A percentile compares a stretch with the other conserved stretches of the same genome.
phyloP scores from a whole-genome alignment of 1,140 invertebrate species.

The Neotoxoptera formosana region DNA sequence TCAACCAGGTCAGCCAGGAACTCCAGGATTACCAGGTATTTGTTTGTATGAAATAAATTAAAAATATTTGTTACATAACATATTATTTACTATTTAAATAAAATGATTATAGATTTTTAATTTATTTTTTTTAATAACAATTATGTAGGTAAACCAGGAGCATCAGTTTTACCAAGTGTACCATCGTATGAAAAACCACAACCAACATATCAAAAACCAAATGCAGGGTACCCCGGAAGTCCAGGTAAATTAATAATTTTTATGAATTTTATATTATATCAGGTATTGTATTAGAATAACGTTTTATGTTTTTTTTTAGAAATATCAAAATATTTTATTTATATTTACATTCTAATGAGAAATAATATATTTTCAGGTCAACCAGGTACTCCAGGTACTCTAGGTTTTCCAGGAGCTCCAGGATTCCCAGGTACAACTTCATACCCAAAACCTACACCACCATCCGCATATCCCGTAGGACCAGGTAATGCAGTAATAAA shows the following conservation, averaged over 20 bases:
- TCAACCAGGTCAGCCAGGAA: slow-evolving; percentile 56
- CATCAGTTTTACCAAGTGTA: slow-evolving; percentile 54
- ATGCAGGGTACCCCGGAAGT: slow-evolving; percentile 9
- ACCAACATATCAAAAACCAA: slow-evolving; percentile 44
- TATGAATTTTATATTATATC: neutral
- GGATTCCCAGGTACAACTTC: slow-evolving; percentile 50
- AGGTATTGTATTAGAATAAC: neutral
- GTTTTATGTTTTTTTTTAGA: neutral
- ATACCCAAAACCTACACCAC: slow-evolving; percentile 55
- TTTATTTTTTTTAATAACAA: neutral
- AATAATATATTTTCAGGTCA: neutral
- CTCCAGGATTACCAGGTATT: slow-evolving; percentile 58
- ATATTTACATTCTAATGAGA: neutral
- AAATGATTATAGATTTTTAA: neutral
- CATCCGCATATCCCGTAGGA: slow-evolving; percentile 55
- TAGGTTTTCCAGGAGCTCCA: slow-evolving; percentile 60
- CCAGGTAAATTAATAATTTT: slow-evolving; percentile 33
- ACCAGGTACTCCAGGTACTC: slow-evolving; percentile 47
- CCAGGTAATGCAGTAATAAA: neutral
- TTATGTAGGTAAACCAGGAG: slow-evolving; percentile 60
- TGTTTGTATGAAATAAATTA: neutral
- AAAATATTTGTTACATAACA: neutral
- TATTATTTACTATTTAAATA: neutral
- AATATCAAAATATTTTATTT: neutral
- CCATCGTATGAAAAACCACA: slow-evolving; percentile 55